Percentiles rank a stretch among this genome's conserved stretches.
These are phyloP conservation scores for Typhlichthys subterraneus DNA, from an alignment of 2,797 vertebrate genomes.

Conservation along the genomic window DNA sequence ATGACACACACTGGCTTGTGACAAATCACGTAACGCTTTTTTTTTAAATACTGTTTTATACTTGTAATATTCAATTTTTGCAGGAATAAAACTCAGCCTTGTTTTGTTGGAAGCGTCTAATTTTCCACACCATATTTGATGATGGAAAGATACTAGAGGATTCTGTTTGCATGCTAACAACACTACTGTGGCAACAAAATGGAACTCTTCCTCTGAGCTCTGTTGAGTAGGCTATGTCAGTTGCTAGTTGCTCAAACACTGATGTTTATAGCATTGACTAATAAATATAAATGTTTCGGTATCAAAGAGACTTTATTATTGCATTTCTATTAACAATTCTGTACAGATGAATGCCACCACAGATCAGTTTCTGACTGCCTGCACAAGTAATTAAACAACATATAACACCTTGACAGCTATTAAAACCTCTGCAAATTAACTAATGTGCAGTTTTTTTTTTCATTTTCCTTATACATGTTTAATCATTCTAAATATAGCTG, in stretches of 20 bases:
- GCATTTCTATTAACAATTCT: constrained; percentile 72
- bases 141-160: too few species aligned
- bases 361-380: constrained; percentile 28
- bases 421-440: constrained; percentile 58
- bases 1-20: constrained; percentile 27
- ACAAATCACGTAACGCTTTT: constrained; percentile 3
- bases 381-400: constrained; percentile 31
- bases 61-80: background rate
- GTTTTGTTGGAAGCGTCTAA: background rate
- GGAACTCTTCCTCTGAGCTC: constrained; percentile 61
- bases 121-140: background rate
- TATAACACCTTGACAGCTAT: constrained; percentile 31
- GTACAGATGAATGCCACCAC: constrained; percentile 66
- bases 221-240: constrained; percentile 33
- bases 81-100: background rate
- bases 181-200: constrained; percentile 49
- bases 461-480: constrained; percentile 41
- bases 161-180: constrained; percentile 21
- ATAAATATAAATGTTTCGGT: constrained; percentile 31
- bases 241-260: constrained; percentile 62
- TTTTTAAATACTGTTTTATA: background rate
- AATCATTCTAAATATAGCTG: constrained; percentile 48
- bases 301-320: constrained; percentile 72
- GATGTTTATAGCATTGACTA: constrained; percentile 12
- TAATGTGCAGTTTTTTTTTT: constrained; percentile 61